Evolutionary conservation across 2,113 vertebrate species (phyloP).

Genomic region (Podiceps cristatus): DNA sequence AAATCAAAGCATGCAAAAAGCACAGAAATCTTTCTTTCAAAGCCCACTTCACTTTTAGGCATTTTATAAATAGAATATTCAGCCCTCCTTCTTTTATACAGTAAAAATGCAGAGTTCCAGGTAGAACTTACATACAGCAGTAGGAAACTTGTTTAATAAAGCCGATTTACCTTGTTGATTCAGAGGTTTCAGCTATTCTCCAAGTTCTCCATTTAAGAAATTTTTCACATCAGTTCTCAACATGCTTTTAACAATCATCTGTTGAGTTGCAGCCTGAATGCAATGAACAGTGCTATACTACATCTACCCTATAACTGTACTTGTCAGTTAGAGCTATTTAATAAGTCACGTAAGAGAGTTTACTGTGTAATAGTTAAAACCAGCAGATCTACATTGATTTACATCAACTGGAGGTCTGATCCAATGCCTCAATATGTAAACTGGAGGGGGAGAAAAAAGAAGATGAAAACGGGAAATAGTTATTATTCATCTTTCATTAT

Average conservation of each 20-base stretch:
- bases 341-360: background rate
- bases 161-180: background rate
- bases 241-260: background rate
- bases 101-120: background rate
- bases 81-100: background rate
- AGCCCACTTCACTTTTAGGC: background rate
- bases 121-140: background rate
- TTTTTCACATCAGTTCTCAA: background rate
- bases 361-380: background rate
- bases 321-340: background rate
- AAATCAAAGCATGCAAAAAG: background rate
- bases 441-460: accelerated
- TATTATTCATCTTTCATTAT: background rate
- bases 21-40: background rate
- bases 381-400: background rate
- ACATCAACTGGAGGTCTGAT: background rate
- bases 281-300: background rate
- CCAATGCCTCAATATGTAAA: background rate
- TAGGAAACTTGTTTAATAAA: background rate
- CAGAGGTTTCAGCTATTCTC: background rate
- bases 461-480: background rate
- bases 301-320: background rate
- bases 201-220: background rate
- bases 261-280: background rate
- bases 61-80: background rate